Percentiles rank a stretch among this genome's conserved stretches.
These are phyloP conservation scores for Rhabdornis inornatus DNA, from an alignment of 2,113 vertebrate genomes.

Conservation along the genomic window DNA sequence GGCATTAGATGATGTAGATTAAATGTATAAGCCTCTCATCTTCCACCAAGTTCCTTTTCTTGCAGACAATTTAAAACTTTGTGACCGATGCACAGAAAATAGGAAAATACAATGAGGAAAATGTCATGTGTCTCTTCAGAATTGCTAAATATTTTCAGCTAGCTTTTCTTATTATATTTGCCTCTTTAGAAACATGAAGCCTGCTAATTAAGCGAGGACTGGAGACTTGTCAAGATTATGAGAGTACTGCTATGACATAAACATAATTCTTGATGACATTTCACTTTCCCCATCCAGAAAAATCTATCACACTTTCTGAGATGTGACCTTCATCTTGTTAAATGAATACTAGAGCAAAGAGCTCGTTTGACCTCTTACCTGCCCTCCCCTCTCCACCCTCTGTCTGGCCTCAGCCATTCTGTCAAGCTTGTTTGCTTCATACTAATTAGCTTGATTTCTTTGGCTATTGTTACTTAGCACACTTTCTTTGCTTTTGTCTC, in stretches of 20 bases:
- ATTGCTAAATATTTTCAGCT: conserved; percentile 14
- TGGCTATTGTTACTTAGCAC: neutral
- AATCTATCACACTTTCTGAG: conserved; percentile 58
- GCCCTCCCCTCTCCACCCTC: conserved; percentile 6
- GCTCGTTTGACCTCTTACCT: conserved; percentile 48
- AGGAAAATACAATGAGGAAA: neutral
- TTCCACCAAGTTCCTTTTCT: conserved; percentile 7
- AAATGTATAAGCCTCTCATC: neutral
- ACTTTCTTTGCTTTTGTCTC: neutral
- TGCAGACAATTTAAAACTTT: conserved; percentile 34
- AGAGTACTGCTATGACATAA: conserved; percentile 25
- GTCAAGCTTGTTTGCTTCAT: conserved; percentile 31
- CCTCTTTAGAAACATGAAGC: conserved; percentile 19
- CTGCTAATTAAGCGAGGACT: conserved; percentile 48
- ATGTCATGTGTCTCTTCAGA: neutral
- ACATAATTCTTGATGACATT: conserved; percentile 63
- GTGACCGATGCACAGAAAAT: neutral
- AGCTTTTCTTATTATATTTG: conserved; percentile 14
- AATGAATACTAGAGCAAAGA: conserved; percentile 52
- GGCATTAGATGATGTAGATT: neutral
- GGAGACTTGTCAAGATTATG: conserved; percentile 52
- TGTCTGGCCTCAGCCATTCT: neutral
- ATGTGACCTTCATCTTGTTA: conserved; percentile 64
- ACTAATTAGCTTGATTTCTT: conserved; percentile 43
- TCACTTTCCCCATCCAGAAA: conserved; percentile 56